A percentile compares a stretch with the other conserved stretches of the same genome.
phyloP scores from a whole-genome alignment of 2,113 vertebrate genomes.

The Oplegnathus fasciatus region DNA sequence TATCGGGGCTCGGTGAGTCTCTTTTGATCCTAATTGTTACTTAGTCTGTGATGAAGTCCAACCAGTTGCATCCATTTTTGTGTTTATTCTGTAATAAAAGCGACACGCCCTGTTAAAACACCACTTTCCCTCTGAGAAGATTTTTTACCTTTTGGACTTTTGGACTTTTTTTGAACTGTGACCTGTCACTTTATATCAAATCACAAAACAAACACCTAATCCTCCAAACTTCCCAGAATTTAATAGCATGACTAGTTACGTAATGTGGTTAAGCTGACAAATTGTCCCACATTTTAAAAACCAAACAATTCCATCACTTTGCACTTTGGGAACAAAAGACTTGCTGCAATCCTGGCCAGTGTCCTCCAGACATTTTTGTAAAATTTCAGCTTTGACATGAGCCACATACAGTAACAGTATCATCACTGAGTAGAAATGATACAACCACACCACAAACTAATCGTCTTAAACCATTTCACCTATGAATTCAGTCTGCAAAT shows the following conservation, averaged over 20 bases:
- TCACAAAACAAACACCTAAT: neutral
- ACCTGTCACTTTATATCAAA: too few species aligned
- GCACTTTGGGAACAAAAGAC: neutral
- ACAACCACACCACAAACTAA: neutral
- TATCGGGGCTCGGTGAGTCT: slow-evolving; percentile 81
- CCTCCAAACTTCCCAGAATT: neutral
- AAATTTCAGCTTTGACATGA: neutral
- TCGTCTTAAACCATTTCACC: neutral
- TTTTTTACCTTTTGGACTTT: neutral
- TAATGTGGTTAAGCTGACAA: neutral
- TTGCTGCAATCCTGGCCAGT: neutral
- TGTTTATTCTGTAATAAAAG: neutral
- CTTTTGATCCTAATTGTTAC: neutral
- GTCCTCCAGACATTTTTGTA: neutral
- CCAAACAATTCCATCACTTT: neutral
- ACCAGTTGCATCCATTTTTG: neutral
- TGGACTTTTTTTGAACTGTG: too few species aligned
- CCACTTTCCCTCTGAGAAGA: neutral
- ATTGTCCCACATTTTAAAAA: neutral
- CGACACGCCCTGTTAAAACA: neutral
- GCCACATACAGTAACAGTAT: neutral
- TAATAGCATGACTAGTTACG: neutral
- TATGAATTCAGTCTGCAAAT: neutral
- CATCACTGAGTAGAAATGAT: neutral
- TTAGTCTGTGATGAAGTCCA: neutral